Evolutionary conservation across 2,113 vertebrate species (phyloP).

Genomic region (Chaetura pelagica): DNA sequence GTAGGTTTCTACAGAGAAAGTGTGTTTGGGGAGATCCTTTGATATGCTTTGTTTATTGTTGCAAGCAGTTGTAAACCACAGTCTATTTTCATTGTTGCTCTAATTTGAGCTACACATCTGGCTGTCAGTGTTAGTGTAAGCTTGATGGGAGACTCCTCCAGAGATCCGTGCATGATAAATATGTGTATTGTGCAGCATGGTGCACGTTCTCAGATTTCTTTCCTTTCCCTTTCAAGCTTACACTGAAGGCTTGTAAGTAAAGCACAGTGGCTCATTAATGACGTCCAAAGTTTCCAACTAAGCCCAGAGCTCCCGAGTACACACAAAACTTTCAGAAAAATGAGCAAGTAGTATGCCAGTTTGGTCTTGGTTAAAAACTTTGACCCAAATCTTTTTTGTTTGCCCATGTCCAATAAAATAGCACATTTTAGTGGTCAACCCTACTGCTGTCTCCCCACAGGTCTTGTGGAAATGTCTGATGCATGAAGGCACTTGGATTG

Average conservation of each 20-base stretch:
- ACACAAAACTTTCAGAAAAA: background rate
- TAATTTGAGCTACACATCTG: background rate
- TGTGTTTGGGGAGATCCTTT: slow-evolving; percentile 33
- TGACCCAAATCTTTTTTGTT: slow-evolving; percentile 22
- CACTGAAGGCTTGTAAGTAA: background rate
- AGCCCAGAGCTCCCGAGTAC: background rate
- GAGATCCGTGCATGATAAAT: background rate
- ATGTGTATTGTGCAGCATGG: background rate
- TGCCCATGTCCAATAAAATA: slow-evolving; percentile 18
- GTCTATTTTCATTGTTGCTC: slow-evolving; percentile 48
- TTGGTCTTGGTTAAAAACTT: background rate
- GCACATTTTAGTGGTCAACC: background rate
- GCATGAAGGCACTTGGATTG: background rate
- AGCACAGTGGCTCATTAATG: background rate
- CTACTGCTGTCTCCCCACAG: background rate
- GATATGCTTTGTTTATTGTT: slow-evolving; percentile 54
- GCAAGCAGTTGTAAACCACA: slow-evolving; percentile 47
- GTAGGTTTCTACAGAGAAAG: slow-evolving; percentile 34
- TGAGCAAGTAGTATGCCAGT: background rate
- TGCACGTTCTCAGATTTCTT: background rate
- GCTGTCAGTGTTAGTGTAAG: slow-evolving; percentile 16
- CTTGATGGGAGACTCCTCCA: background rate
- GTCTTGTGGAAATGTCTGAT: background rate
- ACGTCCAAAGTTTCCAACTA: slow-evolving; percentile 14
- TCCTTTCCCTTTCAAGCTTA: slow-evolving; percentile 34